These are phyloP conservation scores for Onychorhynchus coronatus DNA, from an alignment of 2,113 vertebrate genomes.

Conservation along the genomic window DNA sequence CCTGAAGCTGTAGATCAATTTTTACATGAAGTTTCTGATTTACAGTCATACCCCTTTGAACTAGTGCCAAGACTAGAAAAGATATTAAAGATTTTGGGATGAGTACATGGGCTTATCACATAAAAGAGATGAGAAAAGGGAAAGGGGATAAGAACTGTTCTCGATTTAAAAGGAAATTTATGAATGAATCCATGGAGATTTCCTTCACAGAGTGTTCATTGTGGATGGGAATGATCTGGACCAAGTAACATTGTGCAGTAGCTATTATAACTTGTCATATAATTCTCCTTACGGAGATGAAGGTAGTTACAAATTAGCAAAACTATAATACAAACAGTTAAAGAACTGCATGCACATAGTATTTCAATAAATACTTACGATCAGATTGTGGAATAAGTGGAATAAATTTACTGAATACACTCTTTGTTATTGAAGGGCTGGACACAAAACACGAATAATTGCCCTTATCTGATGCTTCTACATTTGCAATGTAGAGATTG, in stretches of 20 bases:
- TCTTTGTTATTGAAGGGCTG: constrained; percentile 94
- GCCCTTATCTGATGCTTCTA: constrained; percentile 87
- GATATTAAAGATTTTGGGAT: background rate
- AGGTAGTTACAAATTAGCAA: background rate
- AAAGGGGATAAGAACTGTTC: background rate
- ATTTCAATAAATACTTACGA: constrained; percentile 77
- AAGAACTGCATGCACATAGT: background rate
- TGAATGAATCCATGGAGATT: background rate
- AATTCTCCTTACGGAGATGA: background rate
- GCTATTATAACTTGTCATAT: background rate
- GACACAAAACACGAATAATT: constrained; percentile 97
- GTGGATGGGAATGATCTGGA: background rate
- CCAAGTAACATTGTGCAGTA: background rate
- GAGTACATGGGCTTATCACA: background rate
- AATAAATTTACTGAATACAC: constrained; percentile 97
- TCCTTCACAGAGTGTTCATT: background rate
- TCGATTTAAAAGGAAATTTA: background rate
- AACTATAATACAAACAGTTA: background rate
- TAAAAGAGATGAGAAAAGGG: background rate
- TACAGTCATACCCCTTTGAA: background rate
- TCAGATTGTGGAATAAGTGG: constrained; percentile 87
- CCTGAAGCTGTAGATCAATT: background rate
- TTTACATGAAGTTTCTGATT: background rate
- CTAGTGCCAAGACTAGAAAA: background rate
- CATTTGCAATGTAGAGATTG: constrained; percentile 96